Base-by-base conservation (phyloP, 2,113 vertebrate species). In the Rhombomys opimus region DNA sequence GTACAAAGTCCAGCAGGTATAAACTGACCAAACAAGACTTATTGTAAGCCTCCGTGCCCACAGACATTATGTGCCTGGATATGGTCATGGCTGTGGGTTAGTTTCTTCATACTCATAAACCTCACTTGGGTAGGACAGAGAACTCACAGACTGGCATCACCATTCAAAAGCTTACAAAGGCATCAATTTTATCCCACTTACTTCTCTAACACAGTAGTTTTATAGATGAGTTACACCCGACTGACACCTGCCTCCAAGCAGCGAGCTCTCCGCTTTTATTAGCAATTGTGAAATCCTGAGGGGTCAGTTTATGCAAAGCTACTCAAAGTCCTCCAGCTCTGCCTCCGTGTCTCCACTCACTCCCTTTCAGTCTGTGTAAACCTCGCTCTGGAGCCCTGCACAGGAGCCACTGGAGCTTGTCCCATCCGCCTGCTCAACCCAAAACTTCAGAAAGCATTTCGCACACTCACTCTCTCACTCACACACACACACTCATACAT, bases 1-100 rank as follows among this genome's bases (percentile, higher is more conserved):
- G 86, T 67, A 96, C 18, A 96, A 96, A 97, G 95, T 95, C 88
- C 72, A 97, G 91, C 95, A 96, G 92, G 97, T 77, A 95, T 87
- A 97, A 98, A 95, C 97, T 96, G 95, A 97, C 96, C 93, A 41
- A 30, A 92, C 0, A 10, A 0, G 97, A 93, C 90, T 87, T 52
- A 38, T 20, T 57, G 82, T 82, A 94, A 96, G 61, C 86, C 82
- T 91, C 61, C 50, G 57, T 25, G 0, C 2, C 93, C 89, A 88
- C 63, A 91, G 97, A 89, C 9, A 78, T 90, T 46, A 67, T 17
- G 22, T 27, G 70, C 65, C 96, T 41, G 57, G 93, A 32, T 86
- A 72, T 94, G 87, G 97, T 22, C 57, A 14, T 84, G 52, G 87
- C 89, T 95, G 91, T 67, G 88, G 70, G 95, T 57, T 68, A 86